Evolutionary conservation across 2,888 invertebrate genomes (phyloP), one percentile per base, ranked within the genome.

Genomic region (Nesidiocoris tenuis): DNA sequence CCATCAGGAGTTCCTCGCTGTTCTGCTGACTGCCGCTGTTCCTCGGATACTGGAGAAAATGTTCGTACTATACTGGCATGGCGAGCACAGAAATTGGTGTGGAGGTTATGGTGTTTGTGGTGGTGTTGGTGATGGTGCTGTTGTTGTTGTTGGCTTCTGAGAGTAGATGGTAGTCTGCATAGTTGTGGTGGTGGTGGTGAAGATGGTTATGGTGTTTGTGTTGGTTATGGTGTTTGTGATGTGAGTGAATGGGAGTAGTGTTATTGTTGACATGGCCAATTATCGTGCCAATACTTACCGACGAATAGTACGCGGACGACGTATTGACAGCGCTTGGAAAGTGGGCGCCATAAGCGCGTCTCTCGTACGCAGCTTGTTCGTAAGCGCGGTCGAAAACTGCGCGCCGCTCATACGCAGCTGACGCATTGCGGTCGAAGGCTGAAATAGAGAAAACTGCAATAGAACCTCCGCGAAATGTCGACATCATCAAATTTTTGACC

Each of bases 351-450:
- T 39, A 39, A 3, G 59, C 12, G 21, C 72, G 72, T 16, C 72
- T 1, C 18, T 72, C 72, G 55, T 72, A 72, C 1, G 72, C 72
- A 12, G 72, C 72, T 1, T 21, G 56, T 72, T 61, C 63, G 17
- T 72, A 72, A 7, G 72, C 72, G 0, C 72, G 55, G 22, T 72
- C 72, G 21, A 72, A 72, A 1, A 63, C 72, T 0, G 72, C 72
- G n/a, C 61, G 39, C 1, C 72, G 61, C 54, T 72, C 72, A 19
- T 39, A 61, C 1, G 72, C 72, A 0, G 72, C 61, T 2, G 39
- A 25, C 22, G 61, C 19, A 16, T 1, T 57, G 1, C 70, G 70
- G 9, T 70, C 70, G 19, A 24, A 70, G 17, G 57, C 70, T 70
- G 59, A 39, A 39, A 12, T 39, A 7, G 39, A 39, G 12, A 39